Evolutionary conservation across 1,140 invertebrate species (phyloP), one percentile per base, ranked within the genome.

Genomic region (Lepidurus packardi): DNA sequence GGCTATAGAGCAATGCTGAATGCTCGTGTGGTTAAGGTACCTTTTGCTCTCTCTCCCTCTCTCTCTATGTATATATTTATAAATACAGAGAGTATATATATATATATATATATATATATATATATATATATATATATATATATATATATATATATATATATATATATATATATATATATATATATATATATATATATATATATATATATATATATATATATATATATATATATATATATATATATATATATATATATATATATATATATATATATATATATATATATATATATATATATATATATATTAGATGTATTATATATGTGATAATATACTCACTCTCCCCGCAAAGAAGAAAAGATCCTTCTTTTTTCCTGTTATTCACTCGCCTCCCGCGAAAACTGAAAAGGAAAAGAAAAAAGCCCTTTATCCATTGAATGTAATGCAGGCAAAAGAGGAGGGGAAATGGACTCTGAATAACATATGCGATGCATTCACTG

Each of bases 401-500:
- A 13, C 21, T 21, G 21, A 65, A 65, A 65, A 21, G 53, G 10
- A 65, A 65, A 65, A 21, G 21, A 65, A 65, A 65, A 65, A 65
- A 65, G 7, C 34, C 34, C 53, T 9, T 13, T 47, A 65, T 13
- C 53, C 53, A 65, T 65, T 65, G 53, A 65, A 65, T 65, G 53
- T 65, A 65, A 65, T 65, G 53, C 53, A 65, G n/a, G 53, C 53
- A 65, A 65, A 65, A 65, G 53, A 16, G 53, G 53, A 65, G 53
- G 53, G 53, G 53, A 65, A 65, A 65, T 65, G 53, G 53, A 65
- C 53, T 65, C 21, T 65, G 53, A 65, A 65, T 65, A 65, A 65
- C 53, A 65, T 65, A 65, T 65, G 53, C 21, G 53, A 65, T 65
- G 53, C 53, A 65, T 65, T 65, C 53, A 65, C 53, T 65, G 53